Evolutionary conservation across 2,113 vertebrate genomes (phyloP).

Genomic region (Sinocyclocheilus grahami): DNA sequence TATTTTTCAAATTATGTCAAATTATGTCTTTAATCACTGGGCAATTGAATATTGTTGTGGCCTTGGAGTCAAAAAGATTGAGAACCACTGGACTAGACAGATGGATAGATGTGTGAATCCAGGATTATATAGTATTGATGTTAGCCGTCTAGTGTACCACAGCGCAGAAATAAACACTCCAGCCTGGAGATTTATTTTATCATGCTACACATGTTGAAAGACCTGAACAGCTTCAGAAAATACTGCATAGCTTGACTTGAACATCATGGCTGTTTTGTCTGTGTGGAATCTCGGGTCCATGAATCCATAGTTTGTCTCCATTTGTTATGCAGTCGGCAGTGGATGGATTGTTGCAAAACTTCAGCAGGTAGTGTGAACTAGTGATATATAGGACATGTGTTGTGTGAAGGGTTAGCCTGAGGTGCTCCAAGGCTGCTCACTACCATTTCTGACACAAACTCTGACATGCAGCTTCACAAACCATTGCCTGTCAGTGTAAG

Average conservation of each 20-base stretch:
- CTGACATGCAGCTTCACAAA: not conserved
- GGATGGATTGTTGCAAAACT: not conserved
- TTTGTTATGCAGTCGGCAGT: not conserved
- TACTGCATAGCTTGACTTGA: not conserved
- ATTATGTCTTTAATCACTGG: not conserved
- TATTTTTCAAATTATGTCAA: not conserved
- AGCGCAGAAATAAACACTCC: too few species aligned
- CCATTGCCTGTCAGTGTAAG: constrained; percentile 5
- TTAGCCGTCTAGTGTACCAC: not conserved
- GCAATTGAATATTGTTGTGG: not conserved
- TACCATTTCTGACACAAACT: not conserved
- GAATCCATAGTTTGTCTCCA: not conserved
- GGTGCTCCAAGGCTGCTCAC: not conserved
- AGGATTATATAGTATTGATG: not conserved
- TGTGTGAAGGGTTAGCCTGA: not conserved
- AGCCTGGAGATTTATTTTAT: not conserved
- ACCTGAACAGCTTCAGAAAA: not conserved
- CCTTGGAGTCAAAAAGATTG: not conserved
- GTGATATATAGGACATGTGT: constrained; percentile 2
- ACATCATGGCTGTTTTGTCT: not conserved
- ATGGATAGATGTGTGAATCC: not conserved
- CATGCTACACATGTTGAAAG: not conserved
- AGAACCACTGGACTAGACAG: not conserved
- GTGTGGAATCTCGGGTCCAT: not conserved
- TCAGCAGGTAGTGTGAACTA: not conserved